A percentile compares a stretch with the other conserved stretches of the same genome.
These are phyloP conservation scores for Blennius ocellaris DNA, from an alignment of 2,113 vertebrate species.

Conservation along the genomic window DNA sequence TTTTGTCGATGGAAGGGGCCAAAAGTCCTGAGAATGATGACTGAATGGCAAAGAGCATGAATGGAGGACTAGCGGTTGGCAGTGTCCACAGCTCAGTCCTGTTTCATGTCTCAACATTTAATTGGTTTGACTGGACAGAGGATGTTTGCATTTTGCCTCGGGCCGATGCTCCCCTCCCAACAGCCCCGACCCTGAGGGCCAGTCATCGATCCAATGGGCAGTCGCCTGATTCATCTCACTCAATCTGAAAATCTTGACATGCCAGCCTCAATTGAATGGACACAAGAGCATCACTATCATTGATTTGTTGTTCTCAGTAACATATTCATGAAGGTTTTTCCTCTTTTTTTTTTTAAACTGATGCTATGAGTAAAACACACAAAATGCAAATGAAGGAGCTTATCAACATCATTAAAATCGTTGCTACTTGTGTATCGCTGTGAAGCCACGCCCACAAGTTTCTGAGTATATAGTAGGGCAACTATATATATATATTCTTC, in stretches of 20 bases:
- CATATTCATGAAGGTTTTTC: constrained; percentile 12
- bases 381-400: neutral
- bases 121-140: constrained; percentile 62
- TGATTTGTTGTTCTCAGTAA: constrained; percentile 17
- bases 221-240: constrained; percentile 34
- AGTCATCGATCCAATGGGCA: constrained; percentile 45
- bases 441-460: no score
- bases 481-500: no score
- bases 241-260: constrained; percentile 26
- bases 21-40: constrained; percentile 27
- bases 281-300: constrained; percentile 15
- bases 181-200: constrained; percentile 14
- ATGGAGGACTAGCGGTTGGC: constrained; percentile 45
- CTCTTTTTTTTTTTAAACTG: no score
- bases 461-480: no score
- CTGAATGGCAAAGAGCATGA: constrained; percentile 35
- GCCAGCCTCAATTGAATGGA: constrained; percentile 15
- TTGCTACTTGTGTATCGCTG: no score
- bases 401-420: no score
- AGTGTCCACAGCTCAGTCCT: constrained; percentile 15
- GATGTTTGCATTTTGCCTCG: constrained; percentile 64
- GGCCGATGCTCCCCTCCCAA: constrained; percentile 28
- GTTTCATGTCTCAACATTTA: constrained; percentile 35
- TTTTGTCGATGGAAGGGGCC: constrained; percentile 29
- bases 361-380: constrained; percentile 1